These are phyloP conservation scores for Stictocephala bisonia DNA, from an alignment of 2,888 invertebrate genomes.

Conservation along the genomic window DNA sequence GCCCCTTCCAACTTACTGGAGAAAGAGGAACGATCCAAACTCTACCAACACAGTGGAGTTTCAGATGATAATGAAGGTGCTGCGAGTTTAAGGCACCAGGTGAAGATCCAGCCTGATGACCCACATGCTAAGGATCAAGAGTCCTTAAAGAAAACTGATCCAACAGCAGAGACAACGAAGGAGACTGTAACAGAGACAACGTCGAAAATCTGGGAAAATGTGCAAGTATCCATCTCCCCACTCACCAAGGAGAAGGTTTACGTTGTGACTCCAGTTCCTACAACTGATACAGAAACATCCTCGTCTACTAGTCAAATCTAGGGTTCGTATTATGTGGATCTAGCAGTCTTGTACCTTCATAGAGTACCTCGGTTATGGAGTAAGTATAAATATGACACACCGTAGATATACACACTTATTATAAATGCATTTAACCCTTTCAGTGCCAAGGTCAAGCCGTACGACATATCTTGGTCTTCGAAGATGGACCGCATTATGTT, in stretches of 20 bases:
- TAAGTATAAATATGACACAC: too few species aligned
- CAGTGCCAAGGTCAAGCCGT: too few species aligned
- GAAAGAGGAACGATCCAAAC: background rate
- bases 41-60: slow-evolving; percentile 6
- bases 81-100: slow-evolving; percentile 54
- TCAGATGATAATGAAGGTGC: slow-evolving; percentile 52
- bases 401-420: too few species aligned
- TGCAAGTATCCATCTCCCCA: slow-evolving; percentile 79
- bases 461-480: too few species aligned
- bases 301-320: too few species aligned
- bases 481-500: too few species aligned
- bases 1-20: background rate
- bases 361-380: too few species aligned
- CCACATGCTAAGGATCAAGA: slow-evolving; percentile 37
- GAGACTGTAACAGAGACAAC: slow-evolving; percentile 61
- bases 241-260: slow-evolving; percentile 83
- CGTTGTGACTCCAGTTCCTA: slow-evolving; percentile 79
- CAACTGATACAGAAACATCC: background rate
- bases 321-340: too few species aligned
- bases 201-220: slow-evolving; percentile 72
- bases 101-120: slow-evolving; percentile 48
- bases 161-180: background rate
- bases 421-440: too few species aligned
- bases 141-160: background rate
- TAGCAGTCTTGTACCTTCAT: too few species aligned